Percentiles rank a stretch among this genome's conserved stretches.
Evolutionary conservation across 2,797 vertebrate species (phyloP).

Genomic region (Salmo trutta): DNA sequence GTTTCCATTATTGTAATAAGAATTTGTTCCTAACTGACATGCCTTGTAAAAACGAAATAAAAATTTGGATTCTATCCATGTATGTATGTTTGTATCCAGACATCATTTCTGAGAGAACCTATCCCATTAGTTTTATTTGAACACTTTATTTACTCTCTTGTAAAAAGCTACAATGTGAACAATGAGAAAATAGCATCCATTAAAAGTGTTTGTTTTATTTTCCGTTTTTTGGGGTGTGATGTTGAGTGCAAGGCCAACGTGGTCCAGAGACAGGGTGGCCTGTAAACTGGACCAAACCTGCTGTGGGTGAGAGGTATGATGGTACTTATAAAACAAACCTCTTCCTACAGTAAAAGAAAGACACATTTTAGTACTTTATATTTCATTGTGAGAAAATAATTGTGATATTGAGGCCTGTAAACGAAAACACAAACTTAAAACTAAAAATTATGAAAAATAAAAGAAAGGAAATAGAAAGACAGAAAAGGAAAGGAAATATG

Average conservation of each 20-base stretch:
- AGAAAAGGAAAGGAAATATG: background rate
- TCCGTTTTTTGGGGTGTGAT: slow-evolving; percentile 36
- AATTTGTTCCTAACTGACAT: background rate
- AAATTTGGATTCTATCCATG: background rate
- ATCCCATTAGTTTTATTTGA: background rate
- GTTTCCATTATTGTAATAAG: background rate
- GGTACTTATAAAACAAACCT: background rate
- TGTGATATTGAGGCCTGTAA: background rate
- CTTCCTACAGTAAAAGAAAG: background rate
- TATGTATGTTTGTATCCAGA: slow-evolving; percentile 34
- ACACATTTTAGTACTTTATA: background rate
- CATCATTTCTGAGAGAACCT: slow-evolving; percentile 36
- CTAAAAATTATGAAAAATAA: background rate
- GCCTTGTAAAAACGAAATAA: background rate
- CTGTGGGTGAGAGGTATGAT: slow-evolving; percentile 3
- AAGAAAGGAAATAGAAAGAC: background rate
- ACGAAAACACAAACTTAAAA: background rate
- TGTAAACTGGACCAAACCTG: slow-evolving; percentile 9
- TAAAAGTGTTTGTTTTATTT: slow-evolving; percentile 17
- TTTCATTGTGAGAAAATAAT: background rate
- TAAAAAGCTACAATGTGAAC: background rate
- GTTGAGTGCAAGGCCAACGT: slow-evolving; percentile 32
- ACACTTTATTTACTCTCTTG: slow-evolving; percentile 6
- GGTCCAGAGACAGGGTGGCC: slow-evolving; percentile 13
- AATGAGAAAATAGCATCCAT: slow-evolving; percentile 11